Evolutionary conservation across 92 coral and sea anemone species (phyloP), one percentile per base, ranked within the genome.

Genomic region (Zoanthus sansibaricus): DNA sequence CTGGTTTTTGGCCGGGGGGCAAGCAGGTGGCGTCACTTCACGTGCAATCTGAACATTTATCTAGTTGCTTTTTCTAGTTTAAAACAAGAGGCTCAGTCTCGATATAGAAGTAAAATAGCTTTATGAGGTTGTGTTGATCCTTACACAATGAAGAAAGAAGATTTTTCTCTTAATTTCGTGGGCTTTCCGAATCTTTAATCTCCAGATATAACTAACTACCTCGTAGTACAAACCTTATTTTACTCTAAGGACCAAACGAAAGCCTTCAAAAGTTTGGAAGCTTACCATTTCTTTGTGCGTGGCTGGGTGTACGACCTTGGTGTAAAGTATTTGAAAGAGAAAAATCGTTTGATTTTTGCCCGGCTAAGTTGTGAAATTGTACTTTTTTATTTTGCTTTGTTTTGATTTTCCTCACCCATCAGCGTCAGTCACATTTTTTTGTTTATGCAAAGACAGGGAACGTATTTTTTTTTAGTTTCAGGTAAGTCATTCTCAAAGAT

Each of bases 211-310:
- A 69, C 79, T 13, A 87, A 82, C 52, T 88, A 88, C 49, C 61
- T 88, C 59, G 76, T 88, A 20, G 46, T 88, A 10, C 76, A 45
- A 46, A 76, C 71, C 10, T 82, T 83, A 21, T 82, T 83, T 58
- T 88, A 88, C 78, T 54, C 91, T 3, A 51, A 37, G 25, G 76
- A 88, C 6, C 77, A 88, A 51, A 82, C 83, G 83, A 83, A 83
- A 88, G 87, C 88, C 59, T 88, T 4, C 33, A 88, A 88, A 42
- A 88, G 88, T 67, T 25, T 88, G 37, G 91, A 88, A 9, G 82
- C 91, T 15, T 88, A 88, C 18, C 71, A 83, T 45, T 82, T 69
- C 61, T 88, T 88, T 72, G 76, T 88, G 7, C 52, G 89, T 83
- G 88, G 88, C 20, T 88, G 91, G 88, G 88, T 88, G 16, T 46